phyloP scores from a whole-genome alignment of 2,113 vertebrate genomes.

The Fregetta grallaria region DNA sequence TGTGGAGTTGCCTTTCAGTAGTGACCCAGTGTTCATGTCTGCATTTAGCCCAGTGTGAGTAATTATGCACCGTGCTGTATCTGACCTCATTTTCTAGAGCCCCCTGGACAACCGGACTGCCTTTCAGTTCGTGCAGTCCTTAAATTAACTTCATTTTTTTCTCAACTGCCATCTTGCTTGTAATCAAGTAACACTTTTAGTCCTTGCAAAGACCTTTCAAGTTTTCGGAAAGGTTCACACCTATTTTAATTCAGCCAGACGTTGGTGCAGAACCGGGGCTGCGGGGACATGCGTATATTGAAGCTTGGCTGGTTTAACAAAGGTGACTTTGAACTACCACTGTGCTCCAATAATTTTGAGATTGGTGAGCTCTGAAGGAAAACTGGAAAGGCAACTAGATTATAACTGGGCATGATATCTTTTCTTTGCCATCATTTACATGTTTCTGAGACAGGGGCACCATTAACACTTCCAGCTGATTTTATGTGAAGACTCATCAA shows the following conservation, averaged over 20 bases:
- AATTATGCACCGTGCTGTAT: not conserved
- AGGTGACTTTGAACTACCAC: conserved; percentile 37
- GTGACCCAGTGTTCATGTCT: not conserved
- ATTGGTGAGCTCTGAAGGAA: not conserved
- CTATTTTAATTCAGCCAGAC: not conserved
- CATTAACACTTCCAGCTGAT: not conserved
- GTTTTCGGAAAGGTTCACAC: not conserved
- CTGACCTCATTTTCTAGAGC: not conserved
- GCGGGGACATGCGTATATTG: not conserved
- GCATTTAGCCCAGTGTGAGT: not conserved
- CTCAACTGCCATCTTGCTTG: not conserved
- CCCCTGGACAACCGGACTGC: not conserved
- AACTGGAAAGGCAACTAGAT: not conserved
- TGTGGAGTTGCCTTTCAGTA: not conserved
- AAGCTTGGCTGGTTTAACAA: not conserved
- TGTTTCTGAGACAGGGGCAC: not conserved
- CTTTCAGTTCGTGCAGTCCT: not conserved
- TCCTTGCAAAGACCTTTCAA: conserved; percentile 22
- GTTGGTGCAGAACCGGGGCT: not conserved
- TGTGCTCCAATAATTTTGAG: not conserved
- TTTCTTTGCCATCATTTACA: not conserved
- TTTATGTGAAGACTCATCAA: not conserved
- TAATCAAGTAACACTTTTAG: not conserved
- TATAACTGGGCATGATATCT: not conserved
- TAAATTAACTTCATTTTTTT: not conserved